phyloP scores from a whole-genome alignment of 2,797 vertebrate genomes.

The Parotocinclus haroldoi region DNA sequence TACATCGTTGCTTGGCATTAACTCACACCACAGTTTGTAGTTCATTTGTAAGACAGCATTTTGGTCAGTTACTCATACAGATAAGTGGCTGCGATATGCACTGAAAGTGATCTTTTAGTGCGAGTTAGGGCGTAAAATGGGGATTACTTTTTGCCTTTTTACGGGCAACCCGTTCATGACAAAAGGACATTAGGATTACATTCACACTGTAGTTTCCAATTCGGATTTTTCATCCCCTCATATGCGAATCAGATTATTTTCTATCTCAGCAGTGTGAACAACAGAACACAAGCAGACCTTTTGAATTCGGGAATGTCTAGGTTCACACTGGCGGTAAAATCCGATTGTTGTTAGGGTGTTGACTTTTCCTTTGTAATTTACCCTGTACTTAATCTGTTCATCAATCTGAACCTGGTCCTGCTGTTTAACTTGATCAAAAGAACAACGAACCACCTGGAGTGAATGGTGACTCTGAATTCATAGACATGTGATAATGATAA shows the following conservation, averaged over 20 bases:
- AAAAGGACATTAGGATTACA: conserved; percentile 3
- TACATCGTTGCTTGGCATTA: conserved; percentile 7
- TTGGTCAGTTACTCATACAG: background rate
- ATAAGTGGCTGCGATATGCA: conserved; percentile 10
- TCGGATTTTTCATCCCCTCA: too few relatives aligned
- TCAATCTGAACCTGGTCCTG: too few relatives aligned
- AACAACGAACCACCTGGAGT: too few relatives aligned
- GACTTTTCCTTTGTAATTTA: too few relatives aligned
- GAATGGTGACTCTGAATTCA: too few relatives aligned
- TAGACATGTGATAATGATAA: too few relatives aligned
- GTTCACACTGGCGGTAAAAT: too few relatives aligned
- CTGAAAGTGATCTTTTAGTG: conserved; percentile 45
- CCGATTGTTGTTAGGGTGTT: too few relatives aligned
- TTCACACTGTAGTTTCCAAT: background rate
- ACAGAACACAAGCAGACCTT: too few relatives aligned
- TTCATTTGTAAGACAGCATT: background rate
- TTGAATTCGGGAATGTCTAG: too few relatives aligned
- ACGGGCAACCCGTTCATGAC: conserved; percentile 2
- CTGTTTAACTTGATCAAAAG: too few relatives aligned
- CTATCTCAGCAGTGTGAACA: background rate
- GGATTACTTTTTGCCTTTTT: background rate
- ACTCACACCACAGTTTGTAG: conserved; percentile 1
- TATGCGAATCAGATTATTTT: background rate
- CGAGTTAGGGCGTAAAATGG: background rate
- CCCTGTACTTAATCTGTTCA: too few relatives aligned